Evolutionary conservation across 2,113 vertebrate species (phyloP).

Genomic region (Cynocephalus volans): DNA sequence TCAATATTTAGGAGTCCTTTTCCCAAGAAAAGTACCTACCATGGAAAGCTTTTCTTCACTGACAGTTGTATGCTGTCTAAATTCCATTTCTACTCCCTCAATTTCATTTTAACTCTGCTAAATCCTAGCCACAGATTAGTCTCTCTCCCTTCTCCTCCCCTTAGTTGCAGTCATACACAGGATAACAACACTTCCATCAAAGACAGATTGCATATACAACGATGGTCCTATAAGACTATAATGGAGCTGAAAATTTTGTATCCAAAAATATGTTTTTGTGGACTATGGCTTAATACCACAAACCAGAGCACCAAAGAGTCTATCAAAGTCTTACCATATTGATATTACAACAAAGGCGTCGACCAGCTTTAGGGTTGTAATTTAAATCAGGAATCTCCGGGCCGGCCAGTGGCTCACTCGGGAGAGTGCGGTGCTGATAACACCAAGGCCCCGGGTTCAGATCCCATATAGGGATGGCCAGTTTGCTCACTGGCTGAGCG

Average conservation of each 20-base stretch:
- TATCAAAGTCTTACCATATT: conserved; percentile 28
- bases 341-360: background rate
- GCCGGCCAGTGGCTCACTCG: no score
- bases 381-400: conserved; percentile 28
- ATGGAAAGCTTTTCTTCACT: background rate
- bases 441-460: no score
- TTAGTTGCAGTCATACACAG: background rate
- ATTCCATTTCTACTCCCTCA: conserved; percentile 39
- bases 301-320: background rate
- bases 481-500: no score
- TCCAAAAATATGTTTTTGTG: background rate
- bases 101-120: conserved; percentile 6
- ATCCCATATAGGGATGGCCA: no score
- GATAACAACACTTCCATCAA: no score
- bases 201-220: no score
- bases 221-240: no score
- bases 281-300: conserved; percentile 2
- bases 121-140: background rate
- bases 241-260: no score
- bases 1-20: background rate
- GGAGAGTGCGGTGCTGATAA: no score
- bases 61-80: background rate
- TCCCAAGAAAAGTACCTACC: background rate
- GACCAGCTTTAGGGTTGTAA: background rate
- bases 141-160: background rate